Percentiles rank a stretch among this genome's conserved stretches.
Conservation (phyloP, 2,888 invertebrate genomes). For the Aleiodes testaceus region DNA sequence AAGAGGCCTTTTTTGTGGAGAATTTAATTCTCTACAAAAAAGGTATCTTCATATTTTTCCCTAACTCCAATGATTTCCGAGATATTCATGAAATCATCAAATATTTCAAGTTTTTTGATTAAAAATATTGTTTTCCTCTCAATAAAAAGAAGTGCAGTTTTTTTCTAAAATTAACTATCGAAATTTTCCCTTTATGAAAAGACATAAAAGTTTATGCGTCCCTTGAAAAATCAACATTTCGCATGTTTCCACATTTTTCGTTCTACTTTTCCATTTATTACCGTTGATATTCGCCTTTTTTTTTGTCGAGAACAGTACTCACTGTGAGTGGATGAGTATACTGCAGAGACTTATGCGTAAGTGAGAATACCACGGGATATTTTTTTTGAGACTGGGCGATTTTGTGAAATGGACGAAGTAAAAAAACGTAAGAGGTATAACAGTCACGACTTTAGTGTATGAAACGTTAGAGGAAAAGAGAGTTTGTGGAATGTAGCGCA, state of each 20-base stretch:
- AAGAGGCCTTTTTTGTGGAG: no score
- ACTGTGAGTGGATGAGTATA: not conserved
- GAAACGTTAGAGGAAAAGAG: not conserved
- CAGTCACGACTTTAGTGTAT: slow-evolving; percentile 11
- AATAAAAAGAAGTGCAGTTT: no score
- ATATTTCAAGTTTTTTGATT: not conserved
- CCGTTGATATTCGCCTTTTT: no score
- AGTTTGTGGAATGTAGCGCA: not conserved
- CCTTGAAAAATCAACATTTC: no score
- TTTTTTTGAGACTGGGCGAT: slow-evolving; percentile 12
- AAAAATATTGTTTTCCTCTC: no score
- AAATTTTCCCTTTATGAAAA: slow-evolving; percentile 23
- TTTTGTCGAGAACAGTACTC: not conserved
- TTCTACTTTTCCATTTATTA: no score
- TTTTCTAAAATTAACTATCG: no score
- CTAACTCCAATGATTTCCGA: no score
- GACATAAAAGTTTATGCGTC: slow-evolving; percentile 42
- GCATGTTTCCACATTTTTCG: no score
- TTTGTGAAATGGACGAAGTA: slow-evolving; percentile 17
- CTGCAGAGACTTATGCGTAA: not conserved
- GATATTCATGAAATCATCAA: no score
- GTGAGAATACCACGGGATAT: slow-evolving; percentile 1
- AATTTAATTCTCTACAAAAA: no score
- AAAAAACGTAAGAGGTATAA: slow-evolving; percentile 22
- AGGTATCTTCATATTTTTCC: no score